Percentiles rank a stretch among this genome's conserved stretches.
Conservation (phyloP, 2,888 invertebrate species). For the Synanthedon myopaeformis region DNA sequence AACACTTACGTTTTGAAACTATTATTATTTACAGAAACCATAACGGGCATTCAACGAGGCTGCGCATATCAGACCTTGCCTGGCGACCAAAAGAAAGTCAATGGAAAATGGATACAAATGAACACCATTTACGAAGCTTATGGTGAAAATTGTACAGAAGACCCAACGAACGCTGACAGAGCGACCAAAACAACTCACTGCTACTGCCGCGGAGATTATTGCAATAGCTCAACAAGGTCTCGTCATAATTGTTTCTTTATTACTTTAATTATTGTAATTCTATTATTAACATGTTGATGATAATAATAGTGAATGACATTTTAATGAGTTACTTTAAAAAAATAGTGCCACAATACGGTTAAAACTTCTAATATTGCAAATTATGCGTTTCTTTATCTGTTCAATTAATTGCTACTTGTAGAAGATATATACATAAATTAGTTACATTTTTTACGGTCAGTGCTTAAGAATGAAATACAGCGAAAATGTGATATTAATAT, state of each 20-base stretch:
- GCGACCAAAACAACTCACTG: constrained; percentile 74
- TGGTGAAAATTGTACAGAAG: constrained; percentile 74
- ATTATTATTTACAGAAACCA: constrained; percentile 26
- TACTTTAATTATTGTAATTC: constrained; percentile 1
- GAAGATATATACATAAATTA: too few relatives aligned
- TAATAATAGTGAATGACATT: not conserved
- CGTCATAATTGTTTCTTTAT: not conserved
- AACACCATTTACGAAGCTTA: constrained; percentile 77
- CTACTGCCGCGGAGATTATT: constrained; percentile 79
- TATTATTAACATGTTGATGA: not conserved
- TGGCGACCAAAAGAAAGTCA: constrained; percentile 66
- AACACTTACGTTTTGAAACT: too few relatives aligned
- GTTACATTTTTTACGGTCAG: too few relatives aligned
- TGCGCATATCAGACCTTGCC: constrained; percentile 79
- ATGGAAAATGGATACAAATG: constrained; percentile 70
- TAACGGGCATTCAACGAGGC: constrained; percentile 57
- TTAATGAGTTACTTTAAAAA: too few relatives aligned
- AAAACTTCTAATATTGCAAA: too few relatives aligned
- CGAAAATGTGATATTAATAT: too few relatives aligned
- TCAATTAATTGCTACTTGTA: too few relatives aligned
- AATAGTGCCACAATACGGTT: too few relatives aligned
- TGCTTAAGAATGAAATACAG: too few relatives aligned
- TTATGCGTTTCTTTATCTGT: too few relatives aligned
- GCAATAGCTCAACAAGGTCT: constrained; percentile 65
- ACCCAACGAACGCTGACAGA: constrained; percentile 66